phyloP scores from a whole-genome alignment of 2,113 vertebrate species.

The Oenanthe melanoleuca region DNA sequence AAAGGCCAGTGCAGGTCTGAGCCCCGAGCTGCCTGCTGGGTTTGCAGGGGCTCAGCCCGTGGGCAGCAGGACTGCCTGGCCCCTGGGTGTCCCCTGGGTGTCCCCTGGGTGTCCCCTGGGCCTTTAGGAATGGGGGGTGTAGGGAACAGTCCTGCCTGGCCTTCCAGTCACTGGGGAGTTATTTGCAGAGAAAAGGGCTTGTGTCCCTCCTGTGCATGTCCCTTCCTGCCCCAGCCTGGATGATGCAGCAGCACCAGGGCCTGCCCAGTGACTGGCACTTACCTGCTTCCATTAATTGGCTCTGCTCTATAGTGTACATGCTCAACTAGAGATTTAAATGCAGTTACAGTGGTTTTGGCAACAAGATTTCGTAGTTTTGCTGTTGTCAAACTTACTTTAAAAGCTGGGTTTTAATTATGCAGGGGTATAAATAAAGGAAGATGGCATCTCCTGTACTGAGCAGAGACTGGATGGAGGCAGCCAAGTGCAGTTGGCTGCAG shows the following conservation, averaged over 20 bases:
- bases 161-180: not conserved
- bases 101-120: fast-evolving
- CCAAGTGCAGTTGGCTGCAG: not conserved
- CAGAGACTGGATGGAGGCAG: not conserved
- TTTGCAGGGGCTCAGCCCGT: not conserved
- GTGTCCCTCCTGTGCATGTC: not conserved
- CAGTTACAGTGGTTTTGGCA: not conserved
- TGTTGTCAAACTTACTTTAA: not conserved
- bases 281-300: not conserved
- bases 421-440: not conserved
- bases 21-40: fast-evolving
- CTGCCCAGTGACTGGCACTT: not conserved
- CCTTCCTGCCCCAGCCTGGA: not conserved
- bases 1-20: not conserved
- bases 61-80: not conserved
- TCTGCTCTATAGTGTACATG: fast-evolving
- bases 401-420: not conserved
- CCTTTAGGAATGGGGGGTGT: not conserved
- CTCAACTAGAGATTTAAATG: not conserved
- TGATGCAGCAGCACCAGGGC: not conserved
- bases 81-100: too few species aligned
- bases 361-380: not conserved
- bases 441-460: not conserved
- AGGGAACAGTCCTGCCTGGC: not conserved
- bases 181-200: not conserved